Conservation (phyloP, 2,113 vertebrate species). For the Camelus bactrianus region DNA sequence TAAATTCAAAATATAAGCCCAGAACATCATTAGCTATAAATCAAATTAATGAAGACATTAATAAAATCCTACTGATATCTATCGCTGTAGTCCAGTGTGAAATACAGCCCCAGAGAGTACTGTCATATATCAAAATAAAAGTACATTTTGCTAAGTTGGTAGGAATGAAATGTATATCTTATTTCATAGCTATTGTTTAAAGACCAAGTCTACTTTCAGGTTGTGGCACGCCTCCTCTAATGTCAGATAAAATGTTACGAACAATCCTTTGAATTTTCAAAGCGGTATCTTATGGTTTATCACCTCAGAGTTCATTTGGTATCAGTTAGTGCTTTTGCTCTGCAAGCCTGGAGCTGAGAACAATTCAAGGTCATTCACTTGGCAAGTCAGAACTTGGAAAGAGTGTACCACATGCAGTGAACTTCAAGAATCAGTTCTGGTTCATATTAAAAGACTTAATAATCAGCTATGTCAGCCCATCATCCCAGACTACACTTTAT, state of each 20-base stretch:
- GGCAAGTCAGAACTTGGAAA: background rate
- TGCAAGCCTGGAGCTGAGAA: background rate
- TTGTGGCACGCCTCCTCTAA: background rate
- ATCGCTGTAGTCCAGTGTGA: background rate
- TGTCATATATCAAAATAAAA: slow-evolving; percentile 6
- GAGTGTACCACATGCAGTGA: background rate
- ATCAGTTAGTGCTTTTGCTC: background rate
- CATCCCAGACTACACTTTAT: background rate
- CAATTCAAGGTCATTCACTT: background rate
- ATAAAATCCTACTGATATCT: background rate
- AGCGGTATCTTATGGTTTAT: background rate
- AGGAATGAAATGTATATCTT: slow-evolving; percentile 27
- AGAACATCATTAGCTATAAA: background rate
- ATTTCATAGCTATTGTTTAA: slow-evolving; percentile 40
- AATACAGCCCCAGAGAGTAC: background rate
- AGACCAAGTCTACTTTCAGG: slow-evolving; percentile 62
- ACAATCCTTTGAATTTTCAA: background rate
- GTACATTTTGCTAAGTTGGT: background rate
- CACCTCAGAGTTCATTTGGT: background rate
- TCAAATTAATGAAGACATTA: slow-evolving; percentile 52
- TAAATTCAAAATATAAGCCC: background rate
- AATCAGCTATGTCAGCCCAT: background rate
- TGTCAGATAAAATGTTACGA: background rate
- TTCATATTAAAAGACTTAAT: background rate
- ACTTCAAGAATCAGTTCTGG: background rate